Percentiles rank a stretch among this genome's conserved stretches.
Conservation (phyloP, 2,113 vertebrate genomes). For the Gymnobelideus leadbeateri region DNA sequence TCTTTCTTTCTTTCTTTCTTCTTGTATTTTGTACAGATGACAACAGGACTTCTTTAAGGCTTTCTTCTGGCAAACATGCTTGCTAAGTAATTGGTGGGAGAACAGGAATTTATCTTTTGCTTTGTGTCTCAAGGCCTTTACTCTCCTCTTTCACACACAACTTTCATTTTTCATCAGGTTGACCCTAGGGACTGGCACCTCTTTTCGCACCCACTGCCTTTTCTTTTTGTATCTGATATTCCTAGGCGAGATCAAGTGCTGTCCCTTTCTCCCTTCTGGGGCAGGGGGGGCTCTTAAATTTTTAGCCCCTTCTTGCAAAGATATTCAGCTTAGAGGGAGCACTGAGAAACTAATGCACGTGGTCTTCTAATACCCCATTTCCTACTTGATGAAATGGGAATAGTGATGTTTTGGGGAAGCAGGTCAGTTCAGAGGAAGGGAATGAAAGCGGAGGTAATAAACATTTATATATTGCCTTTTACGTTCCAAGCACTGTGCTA, state of each 20-base stretch:
- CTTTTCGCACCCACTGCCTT: neutral
- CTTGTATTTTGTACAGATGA: neutral
- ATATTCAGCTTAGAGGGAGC: neutral
- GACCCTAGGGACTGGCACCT: neutral
- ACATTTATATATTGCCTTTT: neutral
- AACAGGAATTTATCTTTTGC: neutral
- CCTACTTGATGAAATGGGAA: neutral
- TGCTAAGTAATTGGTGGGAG: neutral
- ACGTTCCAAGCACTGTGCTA: neutral
- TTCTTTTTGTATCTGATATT: neutral
- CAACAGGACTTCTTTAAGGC: neutral
- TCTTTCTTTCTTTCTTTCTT: neutral
- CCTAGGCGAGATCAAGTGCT: neutral
- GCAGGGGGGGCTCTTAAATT: neutral
- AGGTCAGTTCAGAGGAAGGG: neutral
- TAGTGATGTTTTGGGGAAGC: neutral
- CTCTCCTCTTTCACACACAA: constrained; percentile 14
- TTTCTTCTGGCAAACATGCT: neutral
- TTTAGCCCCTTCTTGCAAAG: constrained; percentile 33
- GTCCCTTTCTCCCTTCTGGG: neutral
- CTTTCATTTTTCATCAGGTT: neutral
- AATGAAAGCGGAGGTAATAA: neutral
- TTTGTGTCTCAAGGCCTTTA: constrained; percentile 30
- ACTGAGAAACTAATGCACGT: neutral
- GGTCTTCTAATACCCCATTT: constrained; percentile 15